These are phyloP conservation scores for Drosophila neocordata DNA, from an alignment of 1,140 invertebrate genomes.

Conservation along the genomic window DNA sequence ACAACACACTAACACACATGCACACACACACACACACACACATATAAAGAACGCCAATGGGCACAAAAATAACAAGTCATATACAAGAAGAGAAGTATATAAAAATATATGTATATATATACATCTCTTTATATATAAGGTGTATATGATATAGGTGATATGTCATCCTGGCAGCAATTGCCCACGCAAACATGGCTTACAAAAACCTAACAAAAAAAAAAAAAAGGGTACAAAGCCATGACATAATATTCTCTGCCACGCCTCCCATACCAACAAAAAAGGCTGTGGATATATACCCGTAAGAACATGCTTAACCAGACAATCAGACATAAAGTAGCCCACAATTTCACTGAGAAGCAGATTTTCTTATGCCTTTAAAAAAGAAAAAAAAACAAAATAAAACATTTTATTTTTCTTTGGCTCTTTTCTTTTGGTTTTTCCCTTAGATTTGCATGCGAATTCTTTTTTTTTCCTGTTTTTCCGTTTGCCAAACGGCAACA, in stretches of 20 bases:
- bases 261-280: conserved; percentile 34
- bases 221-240: conserved; percentile 53
- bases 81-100: conserved; percentile 23
- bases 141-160: conserved; percentile 3
- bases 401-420: no score
- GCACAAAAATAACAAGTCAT: conserved; percentile 38
- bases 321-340: conserved; percentile 67
- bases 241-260: conserved; percentile 49
- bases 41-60: conserved; percentile 48
- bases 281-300: conserved; percentile 22
- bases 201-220: conserved; percentile 38
- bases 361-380: not conserved
- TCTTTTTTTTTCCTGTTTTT: not conserved
- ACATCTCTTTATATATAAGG: conserved; percentile 14
- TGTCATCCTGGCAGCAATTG: not conserved
- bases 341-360: conserved; percentile 30
- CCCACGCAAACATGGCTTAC: conserved; percentile 26
- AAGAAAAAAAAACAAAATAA: no score
- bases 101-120: conserved; percentile 40
- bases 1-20: not conserved
- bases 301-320: conserved; percentile 42
- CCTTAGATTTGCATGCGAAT: conserved; percentile 36
- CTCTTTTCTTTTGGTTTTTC: conserved; percentile 27
- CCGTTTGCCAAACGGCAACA: conserved; percentile 24
- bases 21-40: not conserved